These are phyloP conservation scores for Cotesia congregata DNA, from an alignment of 2,888 invertebrate genomes.

Conservation along the genomic window DNA sequence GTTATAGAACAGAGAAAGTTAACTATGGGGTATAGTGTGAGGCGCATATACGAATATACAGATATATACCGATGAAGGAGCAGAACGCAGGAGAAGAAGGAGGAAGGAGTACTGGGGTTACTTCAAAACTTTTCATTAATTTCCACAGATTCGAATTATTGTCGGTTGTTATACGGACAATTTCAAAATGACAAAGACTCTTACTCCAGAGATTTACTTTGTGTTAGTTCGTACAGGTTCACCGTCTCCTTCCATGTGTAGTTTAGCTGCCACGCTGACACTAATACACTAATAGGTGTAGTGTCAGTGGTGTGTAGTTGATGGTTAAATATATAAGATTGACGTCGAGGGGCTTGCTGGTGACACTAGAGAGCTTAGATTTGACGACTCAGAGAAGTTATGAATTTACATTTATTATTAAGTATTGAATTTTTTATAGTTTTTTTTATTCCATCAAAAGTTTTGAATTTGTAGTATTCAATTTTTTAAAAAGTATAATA, in stretches of 20 bases:
- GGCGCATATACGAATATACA: neutral
- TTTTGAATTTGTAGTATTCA: too few relatives aligned
- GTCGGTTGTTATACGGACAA: slow-evolving; percentile 65
- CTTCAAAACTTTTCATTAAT: slow-evolving; percentile 63
- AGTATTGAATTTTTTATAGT: neutral
- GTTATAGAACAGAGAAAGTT: neutral
- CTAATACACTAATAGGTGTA: slow-evolving; percentile 32
- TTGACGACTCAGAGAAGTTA: neutral
- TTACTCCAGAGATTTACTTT: slow-evolving; percentile 56
- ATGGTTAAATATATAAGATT: slow-evolving; percentile 39
- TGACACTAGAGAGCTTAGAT: neutral
- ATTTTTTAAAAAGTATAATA: too few relatives aligned
- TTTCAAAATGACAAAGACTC: slow-evolving; percentile 59
- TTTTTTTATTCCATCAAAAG: neutral
- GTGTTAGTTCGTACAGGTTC: slow-evolving; percentile 39
- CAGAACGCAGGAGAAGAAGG: neutral
- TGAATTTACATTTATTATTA: neutral
- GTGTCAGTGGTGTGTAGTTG: slow-evolving; percentile 46
- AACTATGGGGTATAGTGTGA: neutral
- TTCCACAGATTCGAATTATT: slow-evolving; percentile 65
- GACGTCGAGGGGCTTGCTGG: neutral
- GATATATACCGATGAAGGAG: neutral
- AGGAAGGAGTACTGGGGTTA: neutral
- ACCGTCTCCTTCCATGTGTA: slow-evolving; percentile 53
- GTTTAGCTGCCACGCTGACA: slow-evolving; percentile 38